These are phyloP conservation scores for Stigmatopora nigra DNA, from an alignment of 2,113 vertebrate species.

Conservation along the genomic window DNA sequence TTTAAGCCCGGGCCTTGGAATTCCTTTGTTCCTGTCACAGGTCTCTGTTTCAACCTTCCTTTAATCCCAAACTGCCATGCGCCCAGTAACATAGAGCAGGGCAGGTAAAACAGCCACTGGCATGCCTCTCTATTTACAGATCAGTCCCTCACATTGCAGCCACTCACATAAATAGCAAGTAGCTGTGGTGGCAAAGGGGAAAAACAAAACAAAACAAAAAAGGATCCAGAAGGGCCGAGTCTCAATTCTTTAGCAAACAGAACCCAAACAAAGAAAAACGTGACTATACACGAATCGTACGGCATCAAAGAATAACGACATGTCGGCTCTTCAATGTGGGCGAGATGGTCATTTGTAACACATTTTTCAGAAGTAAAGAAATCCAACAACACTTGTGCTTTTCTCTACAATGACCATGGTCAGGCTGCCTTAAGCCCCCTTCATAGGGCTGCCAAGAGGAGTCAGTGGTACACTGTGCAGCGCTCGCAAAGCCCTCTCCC, in stretches of 20 bases:
- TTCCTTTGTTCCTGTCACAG: conserved; percentile 68
- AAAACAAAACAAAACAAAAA: conserved; percentile 27
- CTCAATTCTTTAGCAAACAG: neutral
- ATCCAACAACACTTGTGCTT: conserved; percentile 74
- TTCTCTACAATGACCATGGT: conserved; percentile 56
- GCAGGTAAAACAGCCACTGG: conserved; percentile 64
- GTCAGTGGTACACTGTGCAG: conserved; percentile 67
- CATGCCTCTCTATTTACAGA: conserved; percentile 63
- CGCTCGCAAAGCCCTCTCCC: conserved; percentile 78
- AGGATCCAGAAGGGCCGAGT: neutral
- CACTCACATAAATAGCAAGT: conserved; percentile 38
- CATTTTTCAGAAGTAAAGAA: conserved; percentile 69
- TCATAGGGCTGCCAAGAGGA: conserved; percentile 73
- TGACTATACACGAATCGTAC: neutral
- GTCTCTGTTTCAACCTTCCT: conserved; percentile 60
- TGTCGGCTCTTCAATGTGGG: conserved; percentile 38
- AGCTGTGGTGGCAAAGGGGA: conserved; percentile 14
- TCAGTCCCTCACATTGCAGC: conserved; percentile 30
- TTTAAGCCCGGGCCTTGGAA: conserved; percentile 63
- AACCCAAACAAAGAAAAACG: neutral
- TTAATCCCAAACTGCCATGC: conserved; percentile 62
- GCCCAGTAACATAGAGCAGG: conserved; percentile 53
- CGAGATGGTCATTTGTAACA: conserved; percentile 65
- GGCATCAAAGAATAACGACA: conserved; percentile 7
- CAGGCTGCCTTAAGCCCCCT: conserved; percentile 71